Conservation (phyloP, 1,140 invertebrate species). For the Coenobita brevimanus region DNA sequence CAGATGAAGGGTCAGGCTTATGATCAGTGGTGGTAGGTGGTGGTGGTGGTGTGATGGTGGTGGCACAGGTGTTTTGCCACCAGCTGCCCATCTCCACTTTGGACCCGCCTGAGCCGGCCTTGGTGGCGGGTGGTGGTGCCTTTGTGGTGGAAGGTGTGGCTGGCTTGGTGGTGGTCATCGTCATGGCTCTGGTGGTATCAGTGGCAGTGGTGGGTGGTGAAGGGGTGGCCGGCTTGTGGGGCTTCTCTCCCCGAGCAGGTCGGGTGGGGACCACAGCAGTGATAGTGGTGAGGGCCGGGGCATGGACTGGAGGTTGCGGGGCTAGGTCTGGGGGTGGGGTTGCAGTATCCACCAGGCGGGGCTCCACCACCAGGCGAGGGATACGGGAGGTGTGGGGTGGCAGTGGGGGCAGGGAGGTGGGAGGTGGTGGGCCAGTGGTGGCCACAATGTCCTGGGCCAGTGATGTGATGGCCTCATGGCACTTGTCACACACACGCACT, state of each 20-base stretch:
- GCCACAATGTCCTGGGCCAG: slow-evolving; percentile 76
- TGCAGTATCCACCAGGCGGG: slow-evolving; percentile 36
- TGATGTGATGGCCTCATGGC: slow-evolving; percentile 78
- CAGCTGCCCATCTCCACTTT: not conserved
- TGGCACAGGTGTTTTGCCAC: too few species aligned
- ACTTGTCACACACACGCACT: slow-evolving; percentile 80
- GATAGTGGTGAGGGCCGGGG: too few species aligned
- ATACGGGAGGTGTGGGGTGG: slow-evolving; percentile 68
- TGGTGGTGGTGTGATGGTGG: too few species aligned
- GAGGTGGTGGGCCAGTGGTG: slow-evolving; percentile 48
- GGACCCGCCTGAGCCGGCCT: not conserved
- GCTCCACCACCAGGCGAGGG: slow-evolving; percentile 60
- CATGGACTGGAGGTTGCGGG: not conserved
- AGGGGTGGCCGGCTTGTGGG: too few species aligned
- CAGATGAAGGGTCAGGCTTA: too few species aligned
- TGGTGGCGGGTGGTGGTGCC: not conserved
- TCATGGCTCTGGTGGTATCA: too few species aligned
- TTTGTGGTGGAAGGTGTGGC: not conserved
- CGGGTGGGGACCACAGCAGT: too few species aligned
- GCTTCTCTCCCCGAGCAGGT: too few species aligned
- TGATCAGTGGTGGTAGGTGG: too few species aligned
- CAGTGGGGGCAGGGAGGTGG: slow-evolving; percentile 58
- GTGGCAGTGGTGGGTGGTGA: too few species aligned
- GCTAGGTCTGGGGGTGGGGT: not conserved
- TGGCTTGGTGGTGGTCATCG: not conserved